Percentiles rank a stretch among this genome's conserved stretches.
Evolutionary conservation across 2,113 vertebrate species (phyloP).

Genomic region (Gallinago paraguaiae): DNA sequence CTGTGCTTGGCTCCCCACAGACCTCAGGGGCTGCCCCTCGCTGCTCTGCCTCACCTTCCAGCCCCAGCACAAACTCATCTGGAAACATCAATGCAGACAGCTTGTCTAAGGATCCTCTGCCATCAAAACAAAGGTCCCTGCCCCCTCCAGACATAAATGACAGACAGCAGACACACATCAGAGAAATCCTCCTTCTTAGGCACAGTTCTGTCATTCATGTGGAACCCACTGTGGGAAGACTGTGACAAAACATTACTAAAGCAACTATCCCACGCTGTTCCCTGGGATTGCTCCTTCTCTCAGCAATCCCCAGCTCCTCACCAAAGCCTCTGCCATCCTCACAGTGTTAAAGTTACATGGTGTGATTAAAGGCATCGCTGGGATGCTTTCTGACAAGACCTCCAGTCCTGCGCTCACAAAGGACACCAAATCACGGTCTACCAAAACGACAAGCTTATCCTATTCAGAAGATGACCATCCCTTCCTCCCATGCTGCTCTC

Average conservation of each 20-base stretch:
- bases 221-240: background rate
- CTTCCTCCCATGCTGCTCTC: background rate
- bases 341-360: fast-evolving
- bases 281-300: background rate
- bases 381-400: background rate
- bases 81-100: background rate
- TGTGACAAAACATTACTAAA: background rate
- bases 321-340: background rate
- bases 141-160: background rate
- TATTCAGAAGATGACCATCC: background rate
- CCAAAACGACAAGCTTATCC: background rate
- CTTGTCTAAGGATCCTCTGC: background rate
- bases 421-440: background rate
- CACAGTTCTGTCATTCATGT: background rate
- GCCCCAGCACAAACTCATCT: background rate
- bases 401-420: background rate
- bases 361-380: too few relatives aligned
- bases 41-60: background rate
- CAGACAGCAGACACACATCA: background rate
- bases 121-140: background rate
- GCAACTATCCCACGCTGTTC: fast-evolving
- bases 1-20: fast-evolving
- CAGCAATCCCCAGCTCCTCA: fast-evolving
- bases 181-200: background rate
- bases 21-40: fast-evolving